phyloP scores from a whole-genome alignment of 2,888 invertebrate species.

The Catocala nupta region DNA sequence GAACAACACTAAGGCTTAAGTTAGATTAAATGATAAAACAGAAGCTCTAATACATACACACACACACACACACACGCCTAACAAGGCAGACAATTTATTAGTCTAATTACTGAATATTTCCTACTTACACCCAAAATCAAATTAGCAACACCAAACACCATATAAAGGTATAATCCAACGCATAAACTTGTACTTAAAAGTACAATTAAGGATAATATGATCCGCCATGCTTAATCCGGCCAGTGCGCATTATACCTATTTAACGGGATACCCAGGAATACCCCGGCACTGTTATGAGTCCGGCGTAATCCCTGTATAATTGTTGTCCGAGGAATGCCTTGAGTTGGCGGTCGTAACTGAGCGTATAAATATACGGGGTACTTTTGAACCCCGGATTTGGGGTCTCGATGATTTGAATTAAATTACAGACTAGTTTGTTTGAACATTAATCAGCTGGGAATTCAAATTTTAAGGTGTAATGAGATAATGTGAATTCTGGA shows the following conservation, averaged over 20 bases:
- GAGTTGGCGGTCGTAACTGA: conserved; percentile 72
- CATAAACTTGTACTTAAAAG: conserved; percentile 79
- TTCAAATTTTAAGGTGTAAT: conserved; percentile 7
- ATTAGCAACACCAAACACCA: conserved; percentile 53
- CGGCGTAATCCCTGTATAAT: conserved; percentile 80
- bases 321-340: conserved; percentile 82
- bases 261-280: conserved; percentile 76
- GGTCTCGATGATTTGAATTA: conserved; percentile 53
- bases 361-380: conserved; percentile 63
- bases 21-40: background rate
- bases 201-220: conserved; percentile 81
- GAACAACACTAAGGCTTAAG: background rate
- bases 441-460: conserved; percentile 33
- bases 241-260: conserved; percentile 81
- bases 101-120: conserved; percentile 29
- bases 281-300: conserved; percentile 76
- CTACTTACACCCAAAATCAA: conserved; percentile 40
- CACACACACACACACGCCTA: background rate
- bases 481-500: background rate
- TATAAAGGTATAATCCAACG: conserved; percentile 54
- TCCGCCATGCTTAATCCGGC: conserved; percentile 75
- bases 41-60: background rate
- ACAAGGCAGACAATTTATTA: conserved; percentile 12
- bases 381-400: conserved; percentile 50
- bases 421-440: conserved; percentile 51